phyloP scores from a whole-genome alignment of 2,888 invertebrate genomes.

The Scaptomyza cyrtandrae region DNA sequence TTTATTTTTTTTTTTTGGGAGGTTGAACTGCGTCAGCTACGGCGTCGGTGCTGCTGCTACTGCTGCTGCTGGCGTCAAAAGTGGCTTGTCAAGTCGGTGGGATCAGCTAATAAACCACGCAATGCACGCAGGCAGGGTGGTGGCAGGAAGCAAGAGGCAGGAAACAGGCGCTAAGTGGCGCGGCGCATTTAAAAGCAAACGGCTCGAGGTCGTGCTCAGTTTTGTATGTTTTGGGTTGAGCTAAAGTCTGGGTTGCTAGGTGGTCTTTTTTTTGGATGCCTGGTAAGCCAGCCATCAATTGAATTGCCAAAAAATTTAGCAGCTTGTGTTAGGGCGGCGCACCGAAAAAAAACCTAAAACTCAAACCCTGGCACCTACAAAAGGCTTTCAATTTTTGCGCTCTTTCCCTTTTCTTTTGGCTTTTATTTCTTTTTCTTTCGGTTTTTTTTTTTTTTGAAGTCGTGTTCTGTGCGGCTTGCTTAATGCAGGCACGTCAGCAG shows the following conservation, averaged over 20 bases:
- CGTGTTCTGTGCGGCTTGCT: constrained; percentile 49
- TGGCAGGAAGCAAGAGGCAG: constrained; percentile 34
- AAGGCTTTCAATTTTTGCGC: constrained; percentile 69
- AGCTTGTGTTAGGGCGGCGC: constrained; percentile 56
- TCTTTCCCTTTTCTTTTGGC: constrained; percentile 14
- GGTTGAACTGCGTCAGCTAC: constrained; percentile 10
- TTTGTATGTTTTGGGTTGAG: constrained; percentile 38
- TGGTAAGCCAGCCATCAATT: constrained; percentile 60
- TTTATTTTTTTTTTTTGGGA: constrained; percentile 13
- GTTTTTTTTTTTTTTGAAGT: constrained; percentile 11
- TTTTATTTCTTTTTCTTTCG: constrained; percentile 7
- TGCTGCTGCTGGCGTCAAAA: constrained; percentile 61
- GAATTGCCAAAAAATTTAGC: constrained; percentile 73
- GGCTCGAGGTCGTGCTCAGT: constrained; percentile 64
- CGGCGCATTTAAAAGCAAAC: constrained; percentile 74
- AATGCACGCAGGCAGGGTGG: constrained; percentile 21
- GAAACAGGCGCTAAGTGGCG: constrained; percentile 73
- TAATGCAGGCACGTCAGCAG: constrained; percentile 77
- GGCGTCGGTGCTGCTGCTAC: constrained; percentile 25
- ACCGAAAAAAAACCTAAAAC: not conserved
- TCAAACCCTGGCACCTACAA: constrained; percentile 51
- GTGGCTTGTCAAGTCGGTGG: constrained; percentile 74
- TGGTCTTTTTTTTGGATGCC: not conserved
- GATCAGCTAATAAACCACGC: constrained; percentile 78
- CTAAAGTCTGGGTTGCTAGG: not conserved